Base-by-base conservation (phyloP, 1,140 invertebrate species). In the Pachypsylla venusta region DNA sequence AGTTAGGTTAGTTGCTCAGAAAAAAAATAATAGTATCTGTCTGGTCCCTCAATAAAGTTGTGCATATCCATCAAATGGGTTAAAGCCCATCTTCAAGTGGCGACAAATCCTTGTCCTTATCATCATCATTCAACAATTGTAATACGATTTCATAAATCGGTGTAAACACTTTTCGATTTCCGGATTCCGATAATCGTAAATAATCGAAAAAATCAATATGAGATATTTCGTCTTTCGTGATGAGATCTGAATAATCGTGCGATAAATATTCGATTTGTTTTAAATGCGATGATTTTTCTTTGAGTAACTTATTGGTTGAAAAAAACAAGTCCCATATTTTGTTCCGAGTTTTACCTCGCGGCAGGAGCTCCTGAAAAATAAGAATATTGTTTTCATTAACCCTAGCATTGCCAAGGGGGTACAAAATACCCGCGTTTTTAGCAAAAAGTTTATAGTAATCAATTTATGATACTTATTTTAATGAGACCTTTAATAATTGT, bases 151-250 rank as follows among this genome's bases (percentile, higher is more conserved):
- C 84, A 72, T 85, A 77, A 27, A 89, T 78, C 27, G 85, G 83
- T 70, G 87, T 84, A 73, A 89, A 88, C 22, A 83, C 82, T 70
- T 90, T 90, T 64, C 79, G 76, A 71, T 89, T 89, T 40, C 87
- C 89, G 56, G 81, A 75, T 71, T 85, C 83, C 1, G 87, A 90
- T 27, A 90, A 76, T 68, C 91, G 84, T 25, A 92, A 76, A 72
- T 90, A 93, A 71, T 94, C 91, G 67, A 84, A 81, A 85, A 93
- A 88, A 69, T 93, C 89, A 67, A 82, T 81, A 68, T 88, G 84
- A 68, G 82, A 85, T 58, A 93, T 89, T 22, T 78, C 80, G 7
- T 84, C 87, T 72, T 89, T 85, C 39, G 76, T 75, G 66, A 85
- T 80, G 30, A 91, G 77, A 64, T 88, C 78, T 24, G 82, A 82